Evolutionary conservation across 2,113 vertebrate genomes (phyloP), one percentile per base, ranked within the genome.

Genomic region (Microcebus griseorufus): DNA sequence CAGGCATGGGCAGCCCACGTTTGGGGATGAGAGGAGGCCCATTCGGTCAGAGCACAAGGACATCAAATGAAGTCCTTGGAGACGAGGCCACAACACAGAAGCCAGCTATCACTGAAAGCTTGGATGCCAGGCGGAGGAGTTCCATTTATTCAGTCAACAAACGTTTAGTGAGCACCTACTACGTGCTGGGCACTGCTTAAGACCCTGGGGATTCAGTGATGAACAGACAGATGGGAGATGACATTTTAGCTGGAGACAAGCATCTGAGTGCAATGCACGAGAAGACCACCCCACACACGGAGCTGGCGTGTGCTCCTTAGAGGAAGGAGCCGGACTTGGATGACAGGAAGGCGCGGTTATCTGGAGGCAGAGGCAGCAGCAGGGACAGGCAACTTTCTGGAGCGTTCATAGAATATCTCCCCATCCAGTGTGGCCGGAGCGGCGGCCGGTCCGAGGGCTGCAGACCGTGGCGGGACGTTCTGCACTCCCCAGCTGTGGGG

Each of bases 261-360:
- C 39, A 39, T 13, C 8, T 13, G 23, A 88, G 45, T 5, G 7
- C 32, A 42, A 27, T 20, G 22, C 65, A 79, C 3, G 17, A 65
- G 88, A 48, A 34, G 70, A 29, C 34, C 8, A 0, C 3, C 16
- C 18, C 7, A 0, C 6, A 6, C 2, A 0, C 0, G 5, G 51
- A n/a, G 53, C 13, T 2, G 3, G 64, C 2, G 0, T 3, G 13
- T 29, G 22, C 75, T 23, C 3, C 48, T 22, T 12, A 9, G 39
- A 58, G 25, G 48, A 20, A 9, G 0, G 17, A 51, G 45, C 34
- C 25, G 39, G 23, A 1, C 37, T 2, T 23, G 45, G 72, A 10
- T n/a, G 45, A 9, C 0, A 3, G 14, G 88, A 27, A n/a, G n/a
- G 45, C 64, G 22, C 5, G 3, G 3, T 25, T 17, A 0, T 13